Conservation (phyloP, 2,113 vertebrate species). For the Corythornis madagascariensis region DNA sequence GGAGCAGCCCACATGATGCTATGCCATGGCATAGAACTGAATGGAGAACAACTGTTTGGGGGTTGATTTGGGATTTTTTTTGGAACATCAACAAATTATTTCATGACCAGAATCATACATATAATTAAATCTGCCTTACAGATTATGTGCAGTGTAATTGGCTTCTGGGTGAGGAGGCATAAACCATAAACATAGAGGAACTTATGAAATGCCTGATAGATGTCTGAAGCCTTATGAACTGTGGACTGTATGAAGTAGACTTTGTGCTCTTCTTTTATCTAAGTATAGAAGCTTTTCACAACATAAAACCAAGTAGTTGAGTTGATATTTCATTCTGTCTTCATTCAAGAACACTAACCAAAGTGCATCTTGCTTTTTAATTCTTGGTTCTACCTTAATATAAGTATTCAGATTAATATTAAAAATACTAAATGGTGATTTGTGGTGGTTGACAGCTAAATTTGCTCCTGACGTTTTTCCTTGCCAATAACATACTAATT, state of each 20-base stretch:
- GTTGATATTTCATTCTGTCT: not conserved
- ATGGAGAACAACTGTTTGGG: not conserved
- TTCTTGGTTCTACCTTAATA: not conserved
- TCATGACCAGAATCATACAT: not conserved
- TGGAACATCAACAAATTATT: not conserved
- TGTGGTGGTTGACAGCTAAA: conserved; percentile 2
- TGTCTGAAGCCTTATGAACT: conserved; percentile 59
- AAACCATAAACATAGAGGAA: not conserved
- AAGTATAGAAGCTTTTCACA: not conserved
- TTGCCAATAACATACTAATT: not conserved
- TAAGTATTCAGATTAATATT: not conserved
- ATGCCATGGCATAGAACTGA: not conserved
- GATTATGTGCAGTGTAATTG: not conserved
- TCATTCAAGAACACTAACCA: not conserved
- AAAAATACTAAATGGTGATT: not conserved
- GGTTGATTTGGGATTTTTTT: not conserved
- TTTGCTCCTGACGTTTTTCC: not conserved
- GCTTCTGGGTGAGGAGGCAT: not conserved
- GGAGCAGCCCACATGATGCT: conserved; percentile 1
- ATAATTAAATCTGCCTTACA: not conserved
- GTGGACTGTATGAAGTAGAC: not conserved
- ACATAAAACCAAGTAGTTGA: not conserved
- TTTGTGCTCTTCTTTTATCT: not conserved
- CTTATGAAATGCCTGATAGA: not conserved
- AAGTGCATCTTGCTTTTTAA: not conserved